Evolutionary conservation across 2,888 invertebrate genomes (phyloP).

Genomic region (Notocelia uddmanniana): DNA sequence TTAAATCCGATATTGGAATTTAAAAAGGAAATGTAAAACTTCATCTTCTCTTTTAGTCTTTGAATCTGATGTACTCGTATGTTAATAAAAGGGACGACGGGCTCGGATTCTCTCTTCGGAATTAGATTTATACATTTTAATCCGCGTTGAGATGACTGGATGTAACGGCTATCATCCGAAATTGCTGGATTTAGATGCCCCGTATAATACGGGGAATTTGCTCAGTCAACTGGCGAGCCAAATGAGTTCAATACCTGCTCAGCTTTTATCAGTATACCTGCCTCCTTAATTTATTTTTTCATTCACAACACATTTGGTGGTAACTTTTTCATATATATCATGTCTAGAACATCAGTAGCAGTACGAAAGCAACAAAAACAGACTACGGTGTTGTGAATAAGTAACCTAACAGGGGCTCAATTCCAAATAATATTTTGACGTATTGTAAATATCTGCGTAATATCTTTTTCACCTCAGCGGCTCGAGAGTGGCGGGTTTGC

Average conservation of each 20-base stretch:
- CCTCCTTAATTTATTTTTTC: no score
- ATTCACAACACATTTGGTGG: no score
- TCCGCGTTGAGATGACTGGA: conserved; percentile 29
- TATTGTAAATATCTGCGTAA: no score
- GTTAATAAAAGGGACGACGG: conserved; percentile 20
- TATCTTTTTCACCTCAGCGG: no score
- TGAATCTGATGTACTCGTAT: conserved; percentile 12
- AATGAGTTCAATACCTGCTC: conserved; percentile 21
- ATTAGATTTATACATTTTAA: conserved; percentile 38
- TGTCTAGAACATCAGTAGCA: no score
- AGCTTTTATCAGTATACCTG: neutral
- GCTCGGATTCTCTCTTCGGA: neutral
- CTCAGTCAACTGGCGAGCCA: conserved; percentile 18
- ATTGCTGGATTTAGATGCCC: conserved; percentile 26
- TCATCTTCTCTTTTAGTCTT: conserved; percentile 10
- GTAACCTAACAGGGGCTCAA: no score
- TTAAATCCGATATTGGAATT: conserved; percentile 32
- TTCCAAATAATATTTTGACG: no score
- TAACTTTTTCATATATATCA: no score
- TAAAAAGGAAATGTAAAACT: conserved; percentile 16
- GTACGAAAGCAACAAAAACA: no score
- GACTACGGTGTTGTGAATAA: no score
- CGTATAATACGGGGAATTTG: conserved; percentile 16
- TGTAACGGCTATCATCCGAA: conserved; percentile 16
- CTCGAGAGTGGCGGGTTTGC: no score